Evolutionary conservation across 2,888 invertebrate genomes (phyloP).

Genomic region (Dryobotodes eremita): DNA sequence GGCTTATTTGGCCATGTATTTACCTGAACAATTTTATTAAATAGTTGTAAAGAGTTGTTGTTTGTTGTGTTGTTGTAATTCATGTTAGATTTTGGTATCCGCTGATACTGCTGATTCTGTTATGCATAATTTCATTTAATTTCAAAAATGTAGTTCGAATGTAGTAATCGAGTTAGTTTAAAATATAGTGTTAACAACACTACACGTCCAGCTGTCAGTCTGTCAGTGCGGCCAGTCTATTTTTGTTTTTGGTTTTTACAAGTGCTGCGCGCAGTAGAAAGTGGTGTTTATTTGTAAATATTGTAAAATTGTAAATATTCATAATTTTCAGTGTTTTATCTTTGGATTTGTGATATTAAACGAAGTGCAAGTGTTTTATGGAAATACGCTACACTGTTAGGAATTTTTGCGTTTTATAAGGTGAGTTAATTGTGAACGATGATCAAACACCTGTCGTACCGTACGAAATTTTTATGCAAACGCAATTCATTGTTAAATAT

Average conservation of each 20-base stretch:
- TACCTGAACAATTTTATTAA: too few relatives aligned
- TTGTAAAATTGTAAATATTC: slow-evolving; percentile 82
- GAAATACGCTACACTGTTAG: slow-evolving; percentile 66
- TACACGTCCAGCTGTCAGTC: slow-evolving; percentile 56
- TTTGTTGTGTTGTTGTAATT: too few relatives aligned
- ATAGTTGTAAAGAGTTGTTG: too few relatives aligned
- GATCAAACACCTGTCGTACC: slow-evolving; percentile 69
- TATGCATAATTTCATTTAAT: not conserved
- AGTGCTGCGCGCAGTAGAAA: slow-evolving; percentile 81
- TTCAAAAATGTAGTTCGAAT: not conserved
- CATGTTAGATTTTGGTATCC: not conserved
- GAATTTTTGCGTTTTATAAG: slow-evolving; percentile 72
- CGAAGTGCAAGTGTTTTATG: slow-evolving; percentile 80
- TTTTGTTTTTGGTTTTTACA: slow-evolving; percentile 78
- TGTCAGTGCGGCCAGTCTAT: slow-evolving; percentile 51
- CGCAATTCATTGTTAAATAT: slow-evolving; percentile 66
- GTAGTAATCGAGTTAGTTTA: not conserved
- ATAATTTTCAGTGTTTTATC: slow-evolving; percentile 69
- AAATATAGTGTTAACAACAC: slow-evolving; percentile 40
- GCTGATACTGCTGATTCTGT: not conserved
- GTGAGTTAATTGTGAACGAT: slow-evolving; percentile 74
- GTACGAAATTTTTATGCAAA: slow-evolving; percentile 66
- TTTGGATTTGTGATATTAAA: slow-evolving; percentile 65
- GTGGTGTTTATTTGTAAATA: slow-evolving; percentile 88
- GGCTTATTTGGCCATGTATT: too few relatives aligned